Evolutionary conservation across 1,140 invertebrate genomes (phyloP).

Genomic region (Eupristina koningsbergeri): DNA sequence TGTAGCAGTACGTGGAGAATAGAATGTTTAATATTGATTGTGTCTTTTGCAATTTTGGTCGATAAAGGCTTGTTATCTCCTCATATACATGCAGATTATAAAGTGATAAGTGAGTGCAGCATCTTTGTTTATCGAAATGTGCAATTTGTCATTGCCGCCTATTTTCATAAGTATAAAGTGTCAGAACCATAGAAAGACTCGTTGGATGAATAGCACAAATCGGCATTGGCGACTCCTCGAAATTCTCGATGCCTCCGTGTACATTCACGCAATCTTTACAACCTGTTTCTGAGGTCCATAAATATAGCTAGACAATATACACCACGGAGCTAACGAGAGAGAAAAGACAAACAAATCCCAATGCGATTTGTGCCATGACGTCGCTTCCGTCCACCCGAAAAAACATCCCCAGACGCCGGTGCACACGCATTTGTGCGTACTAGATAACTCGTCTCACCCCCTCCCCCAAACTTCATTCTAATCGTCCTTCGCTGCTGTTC

Average conservation of each 20-base stretch:
- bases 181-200: constrained; percentile 5
- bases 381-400: not conserved
- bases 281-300: constrained; percentile 38
- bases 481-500: no score
- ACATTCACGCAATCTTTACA: constrained; percentile 39
- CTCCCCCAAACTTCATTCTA: no score
- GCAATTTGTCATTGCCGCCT: not conserved
- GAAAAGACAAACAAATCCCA: constrained; percentile 11
- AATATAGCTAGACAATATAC: constrained; percentile 38
- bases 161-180: constrained; percentile 4
- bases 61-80: no score
- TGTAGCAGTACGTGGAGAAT: no score
- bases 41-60: no score
- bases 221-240: constrained; percentile 4
- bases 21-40: no score
- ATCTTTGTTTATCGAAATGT: not conserved
- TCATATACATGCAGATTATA: not conserved
- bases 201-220: not conserved
- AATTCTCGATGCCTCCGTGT: not conserved
- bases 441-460: not conserved
- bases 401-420: constrained; percentile 6
- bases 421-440: not conserved
- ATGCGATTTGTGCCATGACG: not conserved
- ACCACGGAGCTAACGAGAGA: not conserved
- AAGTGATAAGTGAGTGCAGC: not conserved